Evolutionary conservation across 2,888 invertebrate species (phyloP).

Genomic region (Patella pellucida): DNA sequence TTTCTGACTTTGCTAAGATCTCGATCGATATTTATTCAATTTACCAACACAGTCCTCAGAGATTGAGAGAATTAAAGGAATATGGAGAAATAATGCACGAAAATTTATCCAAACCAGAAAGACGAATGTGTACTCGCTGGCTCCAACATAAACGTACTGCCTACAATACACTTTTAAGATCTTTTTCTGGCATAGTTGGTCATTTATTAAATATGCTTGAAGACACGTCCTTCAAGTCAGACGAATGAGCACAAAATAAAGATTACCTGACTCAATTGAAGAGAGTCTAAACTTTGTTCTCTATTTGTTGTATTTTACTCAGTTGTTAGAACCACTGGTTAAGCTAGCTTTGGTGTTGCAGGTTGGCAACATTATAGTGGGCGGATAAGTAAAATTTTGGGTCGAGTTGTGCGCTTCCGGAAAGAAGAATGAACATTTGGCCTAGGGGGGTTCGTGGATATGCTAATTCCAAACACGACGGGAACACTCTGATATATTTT

Average conservation of each 20-base stretch:
- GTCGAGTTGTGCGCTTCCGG: too few species aligned
- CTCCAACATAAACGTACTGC: neutral
- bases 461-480: too few species aligned
- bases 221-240: neutral
- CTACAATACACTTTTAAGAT: neutral
- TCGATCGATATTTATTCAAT: too few species aligned
- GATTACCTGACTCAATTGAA: conserved; percentile 4
- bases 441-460: too few species aligned
- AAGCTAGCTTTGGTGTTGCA: neutral
- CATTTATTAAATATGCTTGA: neutral
- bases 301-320: neutral
- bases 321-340: conserved; percentile 4
- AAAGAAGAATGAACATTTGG: too few species aligned
- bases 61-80: neutral
- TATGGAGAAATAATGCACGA: neutral
- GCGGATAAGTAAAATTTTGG: too few species aligned
- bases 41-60: neutral
- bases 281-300: conserved; percentile 5
- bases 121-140: neutral
- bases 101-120: neutral
- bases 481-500: too few species aligned
- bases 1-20: neutral
- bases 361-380: neutral
- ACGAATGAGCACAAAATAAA: neutral
- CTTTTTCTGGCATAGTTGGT: neutral